Conservation (phyloP, 2,113 vertebrate species). For the Nestor notabilis region DNA sequence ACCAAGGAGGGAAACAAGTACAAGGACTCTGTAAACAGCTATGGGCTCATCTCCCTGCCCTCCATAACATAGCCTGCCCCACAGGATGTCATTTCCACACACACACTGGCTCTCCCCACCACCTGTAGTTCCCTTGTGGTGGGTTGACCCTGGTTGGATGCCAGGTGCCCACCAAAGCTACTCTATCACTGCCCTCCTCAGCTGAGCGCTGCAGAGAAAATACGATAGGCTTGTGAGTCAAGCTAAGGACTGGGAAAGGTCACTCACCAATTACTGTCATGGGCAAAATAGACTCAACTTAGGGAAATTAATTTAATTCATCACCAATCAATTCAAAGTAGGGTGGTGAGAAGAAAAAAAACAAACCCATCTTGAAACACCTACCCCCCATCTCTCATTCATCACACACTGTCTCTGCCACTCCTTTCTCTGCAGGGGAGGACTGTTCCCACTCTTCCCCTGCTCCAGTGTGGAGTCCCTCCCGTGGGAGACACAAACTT, state of each 20-base stretch:
- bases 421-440: neutral
- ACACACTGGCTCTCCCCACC: neutral
- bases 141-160: neutral
- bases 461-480: neutral
- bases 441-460: neutral
- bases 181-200: neutral
- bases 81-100: neutral
- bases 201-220: neutral
- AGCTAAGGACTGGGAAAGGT: neutral
- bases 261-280: neutral
- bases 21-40: neutral
- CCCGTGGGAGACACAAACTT: neutral
- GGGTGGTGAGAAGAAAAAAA: neutral
- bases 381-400: rapidly evolving
- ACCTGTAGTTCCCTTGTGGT: neutral
- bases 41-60: neutral
- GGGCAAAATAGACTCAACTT: neutral
- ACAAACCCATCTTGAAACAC: neutral
- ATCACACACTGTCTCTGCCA: neutral
- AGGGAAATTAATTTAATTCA: neutral
- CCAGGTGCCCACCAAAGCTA: neutral
- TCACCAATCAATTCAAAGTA: neutral
- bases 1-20: neutral
- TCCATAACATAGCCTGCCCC: rapidly evolving
- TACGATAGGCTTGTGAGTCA: rapidly evolving